Base-by-base conservation (phyloP, 1,140 invertebrate genomes). In the Antheraea pernyi region DNA sequence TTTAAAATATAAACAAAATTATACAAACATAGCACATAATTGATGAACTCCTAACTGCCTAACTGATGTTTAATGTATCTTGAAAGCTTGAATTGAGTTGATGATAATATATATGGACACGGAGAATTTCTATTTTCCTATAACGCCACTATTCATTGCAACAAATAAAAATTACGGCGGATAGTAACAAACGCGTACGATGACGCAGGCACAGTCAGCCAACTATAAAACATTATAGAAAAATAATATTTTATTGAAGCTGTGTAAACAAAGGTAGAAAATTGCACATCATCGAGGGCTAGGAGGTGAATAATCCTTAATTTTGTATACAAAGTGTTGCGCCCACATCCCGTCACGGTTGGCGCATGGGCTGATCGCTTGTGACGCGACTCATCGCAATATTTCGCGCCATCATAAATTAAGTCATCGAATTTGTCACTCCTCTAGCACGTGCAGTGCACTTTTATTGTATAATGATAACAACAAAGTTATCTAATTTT, bases 261-360 rank as follows among this genome's bases (percentile, higher is more conserved):
- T 53, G 11, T 9, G 46, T 53, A 53, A 53, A 75, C 65, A 67
- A 69, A 71, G 63, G 67, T 39, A 30, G 19, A 37, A 64, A 78
- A 80, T 80, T 78, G 77, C 74, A 65, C 69, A 70, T 83, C 75
- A 81, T 71, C 73, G 76, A 76, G 77, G 82, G 76, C 19, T 65
- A 69, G 68, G 69, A 75, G 67, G 69, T 84, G 84, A 86, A 88
- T 89, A 81, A 84, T 86, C 77, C 81, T 80, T 88, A 89, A 89
- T 89, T 88, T 89, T 88, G 83, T 88, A 89, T 88, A 85, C 82
- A 82, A 67, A 77, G 73, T 72, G 71, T 65, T 73, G 77, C 19
- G 30, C 78, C 80, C 79, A 80, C 79, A 81, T 80, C 71, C 19
- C 79, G 82, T 82, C 83, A 85, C 79, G 81, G 65, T 74, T 60